Evolutionary conservation across 2,888 invertebrate species (phyloP).

Genomic region (Drosophila heteroneura): DNA sequence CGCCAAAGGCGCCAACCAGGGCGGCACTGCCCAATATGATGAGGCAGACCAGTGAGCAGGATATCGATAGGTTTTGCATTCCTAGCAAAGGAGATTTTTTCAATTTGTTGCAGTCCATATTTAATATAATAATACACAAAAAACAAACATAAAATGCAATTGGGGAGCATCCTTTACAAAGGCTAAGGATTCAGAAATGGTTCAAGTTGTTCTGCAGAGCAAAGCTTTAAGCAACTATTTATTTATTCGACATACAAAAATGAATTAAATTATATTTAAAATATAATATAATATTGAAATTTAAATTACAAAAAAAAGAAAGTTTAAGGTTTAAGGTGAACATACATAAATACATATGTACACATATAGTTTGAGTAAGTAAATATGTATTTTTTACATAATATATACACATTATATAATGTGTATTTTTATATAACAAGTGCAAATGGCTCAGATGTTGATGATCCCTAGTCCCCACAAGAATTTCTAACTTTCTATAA

Average conservation of each 20-base stretch:
- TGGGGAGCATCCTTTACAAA: constrained; percentile 20
- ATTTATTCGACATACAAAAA: neutral
- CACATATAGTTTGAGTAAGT: neutral
- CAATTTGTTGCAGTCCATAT: constrained; percentile 7
- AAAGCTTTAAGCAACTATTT: constrained; percentile 14
- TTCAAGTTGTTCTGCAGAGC: constrained; percentile 13
- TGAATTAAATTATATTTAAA: neutral
- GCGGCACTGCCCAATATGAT: constrained; percentile 95
- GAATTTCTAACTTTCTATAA: neutral
- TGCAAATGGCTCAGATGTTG: neutral
- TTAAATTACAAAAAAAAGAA: neutral
- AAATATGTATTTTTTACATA: neutral
- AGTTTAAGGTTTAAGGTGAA: neutral
- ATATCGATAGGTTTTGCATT: constrained; percentile 98
- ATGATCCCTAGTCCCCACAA: neutral
- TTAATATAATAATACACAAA: neutral
- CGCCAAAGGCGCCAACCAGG: constrained; percentile 94
- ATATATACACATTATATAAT: neutral
- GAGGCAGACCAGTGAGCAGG: constrained; percentile 96
- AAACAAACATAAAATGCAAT: constrained; percentile 1
- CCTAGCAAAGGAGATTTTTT: constrained; percentile 85
- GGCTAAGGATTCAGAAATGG: neutral
- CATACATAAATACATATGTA: neutral
- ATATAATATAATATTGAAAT: neutral
- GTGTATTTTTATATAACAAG: neutral